Evolutionary conservation across 2,113 vertebrate genomes (phyloP).

Genomic region (Marmota monax): DNA sequence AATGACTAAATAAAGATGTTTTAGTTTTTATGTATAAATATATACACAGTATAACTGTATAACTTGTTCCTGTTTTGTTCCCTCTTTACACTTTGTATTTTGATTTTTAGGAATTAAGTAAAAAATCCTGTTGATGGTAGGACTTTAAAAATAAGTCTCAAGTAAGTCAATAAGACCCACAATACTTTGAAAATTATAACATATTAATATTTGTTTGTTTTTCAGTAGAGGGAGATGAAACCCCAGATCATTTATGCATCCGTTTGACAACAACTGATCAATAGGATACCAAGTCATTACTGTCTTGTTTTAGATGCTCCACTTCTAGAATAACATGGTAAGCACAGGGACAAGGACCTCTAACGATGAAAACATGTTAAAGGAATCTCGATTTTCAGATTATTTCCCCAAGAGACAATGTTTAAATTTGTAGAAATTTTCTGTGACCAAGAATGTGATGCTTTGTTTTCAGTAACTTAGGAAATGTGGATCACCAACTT

Average conservation of each 20-base stretch:
- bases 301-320: slow-evolving; percentile 37
- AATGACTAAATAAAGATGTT: not conserved
- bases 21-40: not conserved
- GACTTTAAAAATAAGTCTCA: slow-evolving; percentile 35
- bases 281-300: not conserved
- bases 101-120: slow-evolving; percentile 28
- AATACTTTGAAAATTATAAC: slow-evolving; percentile 10
- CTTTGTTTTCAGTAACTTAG: not conserved
- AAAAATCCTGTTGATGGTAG: not conserved
- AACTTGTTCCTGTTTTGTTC: not conserved
- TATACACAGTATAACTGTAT: not conserved
- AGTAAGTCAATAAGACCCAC: not conserved
- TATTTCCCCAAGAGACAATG: not conserved
- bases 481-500: not conserved
- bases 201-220: slow-evolving; percentile 47
- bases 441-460: not conserved
- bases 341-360: not conserved
- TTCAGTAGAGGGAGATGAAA: slow-evolving; percentile 54
- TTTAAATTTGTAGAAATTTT: not conserved
- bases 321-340: slow-evolving; percentile 50
- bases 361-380: not conserved
- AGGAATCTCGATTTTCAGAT: not conserved
- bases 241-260: not conserved
- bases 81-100: not conserved
- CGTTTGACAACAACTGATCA: slow-evolving; percentile 15